Conservation (phyloP, 2,797 vertebrate genomes). For the Anabas testudineus region DNA sequence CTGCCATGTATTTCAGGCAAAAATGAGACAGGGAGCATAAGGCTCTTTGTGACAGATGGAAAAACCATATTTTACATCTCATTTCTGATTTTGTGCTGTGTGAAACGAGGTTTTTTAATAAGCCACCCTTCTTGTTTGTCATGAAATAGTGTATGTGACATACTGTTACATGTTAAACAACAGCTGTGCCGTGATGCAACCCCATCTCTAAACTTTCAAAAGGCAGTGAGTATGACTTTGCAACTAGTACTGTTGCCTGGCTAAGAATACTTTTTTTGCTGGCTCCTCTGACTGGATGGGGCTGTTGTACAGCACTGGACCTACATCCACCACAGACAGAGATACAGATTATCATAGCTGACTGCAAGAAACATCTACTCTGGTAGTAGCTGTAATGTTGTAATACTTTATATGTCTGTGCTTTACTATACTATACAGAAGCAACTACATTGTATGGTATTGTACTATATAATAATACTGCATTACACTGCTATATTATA, state of each 20-base stretch:
- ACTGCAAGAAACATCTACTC: background rate
- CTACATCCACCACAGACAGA: too few relatives aligned
- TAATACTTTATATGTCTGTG: too few relatives aligned
- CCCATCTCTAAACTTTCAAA: background rate
- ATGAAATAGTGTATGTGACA: conserved; percentile 3
- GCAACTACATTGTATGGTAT: too few relatives aligned
- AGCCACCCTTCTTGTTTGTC: too few relatives aligned
- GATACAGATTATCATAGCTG: conserved; percentile 19
- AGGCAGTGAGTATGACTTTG: background rate
- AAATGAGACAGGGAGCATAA: conserved; percentile 2
- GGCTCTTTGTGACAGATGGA: too few relatives aligned
- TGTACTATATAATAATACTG: too few relatives aligned
- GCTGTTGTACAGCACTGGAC: conserved; percentile 2
- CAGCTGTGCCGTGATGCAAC: background rate
- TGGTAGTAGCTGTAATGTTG: too few relatives aligned
- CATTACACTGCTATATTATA: too few relatives aligned
- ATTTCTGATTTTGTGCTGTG: too few relatives aligned
- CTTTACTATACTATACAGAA: background rate
- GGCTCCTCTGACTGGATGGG: background rate
- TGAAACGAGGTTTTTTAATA: too few relatives aligned
- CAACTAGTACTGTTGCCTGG: background rate
- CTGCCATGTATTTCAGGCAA: conserved; percentile 7
- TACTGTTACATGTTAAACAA: conserved; percentile 11
- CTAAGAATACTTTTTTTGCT: too few relatives aligned
- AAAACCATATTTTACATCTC: too few relatives aligned